Percentiles rank a stretch among this genome's conserved stretches.
Evolutionary conservation across 2,888 invertebrate species (phyloP).

Genomic region (Mythimna ferrago): DNA sequence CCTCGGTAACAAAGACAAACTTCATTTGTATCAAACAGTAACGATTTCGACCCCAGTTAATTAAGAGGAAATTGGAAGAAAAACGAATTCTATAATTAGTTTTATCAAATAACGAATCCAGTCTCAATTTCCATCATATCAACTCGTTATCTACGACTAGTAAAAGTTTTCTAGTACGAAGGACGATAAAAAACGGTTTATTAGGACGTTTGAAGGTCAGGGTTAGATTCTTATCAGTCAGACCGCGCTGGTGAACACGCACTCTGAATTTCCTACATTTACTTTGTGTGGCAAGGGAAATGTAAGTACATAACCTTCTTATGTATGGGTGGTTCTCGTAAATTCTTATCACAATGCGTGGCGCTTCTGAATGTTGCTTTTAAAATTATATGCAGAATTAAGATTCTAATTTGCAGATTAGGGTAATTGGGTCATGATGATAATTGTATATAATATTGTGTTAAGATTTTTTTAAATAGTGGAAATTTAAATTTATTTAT

Average conservation of each 20-base stretch:
- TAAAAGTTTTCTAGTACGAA: constrained; percentile 56
- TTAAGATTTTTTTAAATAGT: too few species aligned
- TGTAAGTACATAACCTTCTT: constrained; percentile 41
- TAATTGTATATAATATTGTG: background rate
- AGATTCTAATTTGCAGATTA: constrained; percentile 50
- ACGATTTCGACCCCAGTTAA: too few species aligned
- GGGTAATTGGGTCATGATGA: background rate
- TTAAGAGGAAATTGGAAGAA: too few species aligned
- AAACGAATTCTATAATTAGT: constrained; percentile 21
- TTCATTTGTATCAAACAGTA: too few species aligned
- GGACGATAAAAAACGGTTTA: constrained; percentile 52
- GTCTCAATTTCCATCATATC: constrained; percentile 29
- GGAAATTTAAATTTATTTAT: too few species aligned
- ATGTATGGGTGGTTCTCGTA: constrained; percentile 32
- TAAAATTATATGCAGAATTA: constrained; percentile 54
- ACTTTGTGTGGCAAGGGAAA: constrained; percentile 25
- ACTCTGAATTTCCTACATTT: constrained; percentile 39
- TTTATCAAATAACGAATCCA: constrained; percentile 7
- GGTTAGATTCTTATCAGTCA: constrained; percentile 48
- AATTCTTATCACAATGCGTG: constrained; percentile 44
- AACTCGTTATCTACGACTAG: constrained; percentile 44
- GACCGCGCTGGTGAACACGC: constrained; percentile 47
- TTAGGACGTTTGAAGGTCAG: constrained; percentile 51
- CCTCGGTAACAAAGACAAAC: too few species aligned
- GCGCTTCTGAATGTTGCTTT: constrained; percentile 32